These are phyloP conservation scores for Rhineura floridana DNA, from an alignment of 2,113 vertebrate species.

Conservation along the genomic window DNA sequence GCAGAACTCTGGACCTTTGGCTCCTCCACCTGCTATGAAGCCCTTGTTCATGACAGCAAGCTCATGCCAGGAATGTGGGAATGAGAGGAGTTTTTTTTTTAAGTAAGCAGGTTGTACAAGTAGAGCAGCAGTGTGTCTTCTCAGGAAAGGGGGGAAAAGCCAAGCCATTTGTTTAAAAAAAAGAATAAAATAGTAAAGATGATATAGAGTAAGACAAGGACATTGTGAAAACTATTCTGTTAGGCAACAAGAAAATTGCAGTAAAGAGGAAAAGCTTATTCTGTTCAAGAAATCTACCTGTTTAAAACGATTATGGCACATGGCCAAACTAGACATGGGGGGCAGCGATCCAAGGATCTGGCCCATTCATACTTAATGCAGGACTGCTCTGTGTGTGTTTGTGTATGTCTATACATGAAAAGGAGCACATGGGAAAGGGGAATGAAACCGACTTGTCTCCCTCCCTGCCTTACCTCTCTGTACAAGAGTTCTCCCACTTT, in stretches of 20 bases:
- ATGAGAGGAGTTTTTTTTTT: neutral
- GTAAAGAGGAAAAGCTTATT: too few species aligned
- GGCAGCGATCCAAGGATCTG: too few species aligned
- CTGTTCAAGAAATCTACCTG: neutral
- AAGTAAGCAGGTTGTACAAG: neutral
- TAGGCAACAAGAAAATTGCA: neutral
- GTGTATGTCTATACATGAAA: neutral
- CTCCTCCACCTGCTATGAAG: neutral
- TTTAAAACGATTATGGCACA: constrained; percentile 5
- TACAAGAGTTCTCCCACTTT: too few species aligned
- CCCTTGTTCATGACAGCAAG: neutral
- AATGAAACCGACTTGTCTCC: neutral
- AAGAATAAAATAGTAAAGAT: neutral
- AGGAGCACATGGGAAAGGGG: neutral
- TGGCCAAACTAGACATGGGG: neutral
- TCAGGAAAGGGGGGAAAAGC: neutral
- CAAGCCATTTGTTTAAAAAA: neutral
- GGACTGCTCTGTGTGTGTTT: too few species aligned
- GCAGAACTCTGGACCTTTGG: neutral
- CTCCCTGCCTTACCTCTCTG: neutral
- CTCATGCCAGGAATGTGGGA: neutral
- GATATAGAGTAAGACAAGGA: neutral
- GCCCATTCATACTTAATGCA: neutral
- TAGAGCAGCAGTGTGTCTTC: neutral
- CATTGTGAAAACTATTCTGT: neutral